Evolutionary conservation across 2,113 vertebrate species (phyloP), one percentile per base, ranked within the genome.

Genomic region (Corydoras sp.): DNA sequence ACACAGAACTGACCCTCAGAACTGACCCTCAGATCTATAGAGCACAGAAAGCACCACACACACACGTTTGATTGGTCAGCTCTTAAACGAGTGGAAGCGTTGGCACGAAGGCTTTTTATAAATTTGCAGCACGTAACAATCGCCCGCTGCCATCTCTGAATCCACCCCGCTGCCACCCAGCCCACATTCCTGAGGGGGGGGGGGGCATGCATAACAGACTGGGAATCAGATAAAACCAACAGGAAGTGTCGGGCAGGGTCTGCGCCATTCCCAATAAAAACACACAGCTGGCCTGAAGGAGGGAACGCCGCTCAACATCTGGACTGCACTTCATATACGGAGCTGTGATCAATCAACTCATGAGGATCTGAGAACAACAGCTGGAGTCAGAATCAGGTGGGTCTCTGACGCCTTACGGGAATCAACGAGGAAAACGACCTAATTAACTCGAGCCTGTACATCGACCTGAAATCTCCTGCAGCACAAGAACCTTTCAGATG

Each of bases 221-320:
- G 68, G 50, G 15, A 18, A 74, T 69, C 73, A 75, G 78, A 82
- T 76, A 58, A 58, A 43, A 64, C 56, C 43, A 68, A 61, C 29
- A 51, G 50, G 51, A 70, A 77, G 68, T 43, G 72, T 10, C 67
- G 58, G 60, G 64, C 49, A 43, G 53, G 32, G 14, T 14, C 18
- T 35, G 62, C 30, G 67, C 60, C 50, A 18, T 10, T 54, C 8
- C 72, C 71, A 75, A 12, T 65, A 69, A 70, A 55, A 49, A 62
- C 49, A 69, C 65, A 63, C 63, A 67, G 49, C 60, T 69, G 62
- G 69, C 62, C 58, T 59, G 4, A 55, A 71, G 66, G 50, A 60
- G 43, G 62, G 53, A 32, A 62, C 12, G 61, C 54, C 62, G 32
- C 62, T 62, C 35, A 70, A 72, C 71, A 77, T 71, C 35, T 76